Percentiles rank a stretch among this genome's conserved stretches.
These are phyloP conservation scores for Alcedo atthis DNA, from an alignment of 2,797 vertebrate species.

Conservation along the genomic window DNA sequence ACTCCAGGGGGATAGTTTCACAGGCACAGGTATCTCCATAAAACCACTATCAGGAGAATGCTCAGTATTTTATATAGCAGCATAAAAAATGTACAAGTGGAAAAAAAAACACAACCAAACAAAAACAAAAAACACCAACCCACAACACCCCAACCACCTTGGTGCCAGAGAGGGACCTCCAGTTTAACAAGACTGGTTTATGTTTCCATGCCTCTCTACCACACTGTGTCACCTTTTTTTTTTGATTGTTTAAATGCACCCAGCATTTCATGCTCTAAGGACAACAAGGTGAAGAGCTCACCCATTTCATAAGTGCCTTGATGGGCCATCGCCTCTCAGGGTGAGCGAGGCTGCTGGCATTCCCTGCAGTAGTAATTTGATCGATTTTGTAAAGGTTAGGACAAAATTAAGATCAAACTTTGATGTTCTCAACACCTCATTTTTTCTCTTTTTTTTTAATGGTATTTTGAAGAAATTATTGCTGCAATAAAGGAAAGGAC, in stretches of 20 bases:
- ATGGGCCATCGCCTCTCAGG: not conserved
- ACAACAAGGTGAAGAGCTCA: not conserved
- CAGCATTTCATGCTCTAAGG: not conserved
- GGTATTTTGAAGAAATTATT: constrained; percentile 43
- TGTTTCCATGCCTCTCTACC: accelerated
- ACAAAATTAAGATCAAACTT: constrained; percentile 54
- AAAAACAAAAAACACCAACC: too few relatives aligned
- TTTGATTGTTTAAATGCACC: not conserved
- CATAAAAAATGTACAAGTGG: not conserved
- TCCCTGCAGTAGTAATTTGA: constrained; percentile 22
- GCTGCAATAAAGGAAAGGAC: constrained; percentile 57
- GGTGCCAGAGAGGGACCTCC: not conserved
- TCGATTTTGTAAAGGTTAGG: constrained; percentile 53
- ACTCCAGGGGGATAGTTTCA: not conserved
- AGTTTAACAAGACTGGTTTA: not conserved
- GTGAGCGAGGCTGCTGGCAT: not conserved
- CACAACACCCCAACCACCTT: too few relatives aligned
- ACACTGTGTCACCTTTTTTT: not conserved
- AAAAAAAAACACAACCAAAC: not conserved
- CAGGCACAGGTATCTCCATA: not conserved
- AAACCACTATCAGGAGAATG: accelerated
- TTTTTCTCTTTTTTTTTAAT: not conserved
- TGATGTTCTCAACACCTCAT: not conserved
- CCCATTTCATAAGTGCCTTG: not conserved
- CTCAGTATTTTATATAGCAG: not conserved